Conservation (phyloP, 2,113 vertebrate genomes). For the Todiramphus chloris region DNA sequence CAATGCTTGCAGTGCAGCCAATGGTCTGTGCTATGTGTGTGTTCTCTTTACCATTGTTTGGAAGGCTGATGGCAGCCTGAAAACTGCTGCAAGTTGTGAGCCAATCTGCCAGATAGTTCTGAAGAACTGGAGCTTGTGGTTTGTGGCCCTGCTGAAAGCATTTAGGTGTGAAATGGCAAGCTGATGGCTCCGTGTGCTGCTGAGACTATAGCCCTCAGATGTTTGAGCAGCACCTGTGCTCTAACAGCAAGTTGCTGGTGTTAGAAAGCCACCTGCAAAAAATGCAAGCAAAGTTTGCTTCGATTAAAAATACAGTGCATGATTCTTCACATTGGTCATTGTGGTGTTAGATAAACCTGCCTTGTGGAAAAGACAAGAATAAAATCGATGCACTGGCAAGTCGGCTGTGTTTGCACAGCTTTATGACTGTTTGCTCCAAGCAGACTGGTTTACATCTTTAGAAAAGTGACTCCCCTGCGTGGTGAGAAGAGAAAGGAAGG, state of each 20-base stretch:
- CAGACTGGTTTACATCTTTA: neutral
- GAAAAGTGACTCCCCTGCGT: neutral
- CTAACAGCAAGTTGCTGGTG: neutral
- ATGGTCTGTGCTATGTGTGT: neutral
- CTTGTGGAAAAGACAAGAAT: neutral
- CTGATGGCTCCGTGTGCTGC: neutral
- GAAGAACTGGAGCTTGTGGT: neutral
- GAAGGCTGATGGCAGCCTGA: neutral
- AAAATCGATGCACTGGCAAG: neutral
- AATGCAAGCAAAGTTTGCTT: neutral
- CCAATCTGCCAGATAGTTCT: neutral
- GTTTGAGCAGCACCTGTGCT: neutral
- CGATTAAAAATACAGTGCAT: neutral
- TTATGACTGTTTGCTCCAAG: neutral
- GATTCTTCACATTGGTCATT: neutral
- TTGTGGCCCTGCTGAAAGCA: neutral
- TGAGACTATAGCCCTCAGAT: neutral
- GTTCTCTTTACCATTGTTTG: neutral
- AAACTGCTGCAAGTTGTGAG: neutral
- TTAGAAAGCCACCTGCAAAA: neutral
- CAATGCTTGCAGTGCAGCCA: neutral
- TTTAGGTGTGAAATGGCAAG: neutral
- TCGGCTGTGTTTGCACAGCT: neutral
- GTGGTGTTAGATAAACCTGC: neutral
- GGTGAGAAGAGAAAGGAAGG: neutral